Base-by-base conservation (phyloP, 1,140 invertebrate genomes). In the Cherax quadricarinatus region DNA sequence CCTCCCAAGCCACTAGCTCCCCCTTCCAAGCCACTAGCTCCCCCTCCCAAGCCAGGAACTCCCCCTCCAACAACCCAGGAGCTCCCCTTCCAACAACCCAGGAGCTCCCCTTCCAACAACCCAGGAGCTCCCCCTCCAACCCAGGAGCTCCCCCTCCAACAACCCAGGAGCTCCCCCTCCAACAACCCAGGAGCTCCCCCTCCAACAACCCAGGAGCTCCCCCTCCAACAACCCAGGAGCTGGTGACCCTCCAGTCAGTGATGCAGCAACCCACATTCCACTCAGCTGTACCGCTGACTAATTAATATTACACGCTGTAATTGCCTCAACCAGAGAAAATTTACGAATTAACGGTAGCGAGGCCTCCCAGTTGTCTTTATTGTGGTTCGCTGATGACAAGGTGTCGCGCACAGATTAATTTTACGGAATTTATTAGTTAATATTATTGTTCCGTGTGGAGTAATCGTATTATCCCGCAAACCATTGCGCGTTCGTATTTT, bases 251-350 rank as follows among this genome's bases (percentile, higher is more conserved):
- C 66, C 21, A 30, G 12, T 24, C 41, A 24, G 30, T 30, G 14
- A 49, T 41, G 53, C 24, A n/a, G 18, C 7, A 30, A 66, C 24
- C 62, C 62, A 12, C 70, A 18, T 57, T 66, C 51, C 41, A 16
- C 85, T 14, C 85, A 66, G 10, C 41, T 66, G 16, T 66, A 12
- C 48, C 85, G 48, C 85, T 78, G 48, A 75, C 73, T 87, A 75
- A 85, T 85, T 85, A 85, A 85, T 85, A 85, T 85, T 85, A 57
- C 83, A 85, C 83, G 83, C 83, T 85, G 60, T 85, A 85, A 85
- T 85, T 85, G 83, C 83, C 83, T 85, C 70, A 70, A 30, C 30
- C 83, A 48, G 83, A 85, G 83, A 85, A 85, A 70, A 85, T 85
- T 85, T 70, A 85, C 83, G 83, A 85, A 85, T 85, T 85, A 85